These are phyloP conservation scores for Neoniphon sammara DNA, from an alignment of 2,797 vertebrate genomes.

Conservation along the genomic window DNA sequence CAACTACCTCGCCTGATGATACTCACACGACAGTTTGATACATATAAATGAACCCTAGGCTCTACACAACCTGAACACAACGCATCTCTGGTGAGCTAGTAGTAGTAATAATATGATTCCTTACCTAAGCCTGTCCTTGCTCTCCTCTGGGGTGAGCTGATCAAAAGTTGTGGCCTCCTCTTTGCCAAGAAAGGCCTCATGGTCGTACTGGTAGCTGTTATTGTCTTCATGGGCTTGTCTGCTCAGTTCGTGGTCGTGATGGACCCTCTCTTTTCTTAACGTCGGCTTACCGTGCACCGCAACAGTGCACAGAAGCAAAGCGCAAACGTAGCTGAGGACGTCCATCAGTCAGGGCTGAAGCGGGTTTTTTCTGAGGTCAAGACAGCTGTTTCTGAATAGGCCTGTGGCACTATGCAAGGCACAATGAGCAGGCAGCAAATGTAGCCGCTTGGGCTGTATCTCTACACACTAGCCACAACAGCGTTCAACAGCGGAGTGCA, in stretches of 20 bases:
- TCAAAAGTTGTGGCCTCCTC: constrained; percentile 95
- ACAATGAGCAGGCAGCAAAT: constrained; percentile 29
- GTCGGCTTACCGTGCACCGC: constrained; percentile 86
- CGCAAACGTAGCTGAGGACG: constrained; percentile 59
- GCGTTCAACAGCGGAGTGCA: background rate
- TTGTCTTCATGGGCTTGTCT: constrained; percentile 86
- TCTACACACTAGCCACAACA: constrained; percentile 8
- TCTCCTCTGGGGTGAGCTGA: constrained; percentile 94
- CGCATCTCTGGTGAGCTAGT: background rate
- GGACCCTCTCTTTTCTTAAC: constrained; percentile 88
- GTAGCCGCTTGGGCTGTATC: constrained; percentile 1
- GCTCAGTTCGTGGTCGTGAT: constrained; percentile 83
- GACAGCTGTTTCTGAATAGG: constrained; percentile 30
- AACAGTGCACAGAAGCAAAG: constrained; percentile 69
- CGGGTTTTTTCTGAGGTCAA: constrained; percentile 12
- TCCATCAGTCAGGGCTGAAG: constrained; percentile 73
- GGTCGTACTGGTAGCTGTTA: constrained; percentile 92
- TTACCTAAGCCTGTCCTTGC: constrained; percentile 92
- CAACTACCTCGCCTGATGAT: background rate
- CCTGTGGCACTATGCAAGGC: constrained; percentile 27
- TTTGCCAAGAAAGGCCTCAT: constrained; percentile 96
- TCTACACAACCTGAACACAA: too few species aligned
- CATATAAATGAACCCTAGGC: background rate
- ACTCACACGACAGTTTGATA: background rate
- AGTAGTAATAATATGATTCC: constrained; percentile 28